Base-by-base conservation (phyloP, 2,888 invertebrate genomes). In the Limnephilus rhombicus region DNA sequence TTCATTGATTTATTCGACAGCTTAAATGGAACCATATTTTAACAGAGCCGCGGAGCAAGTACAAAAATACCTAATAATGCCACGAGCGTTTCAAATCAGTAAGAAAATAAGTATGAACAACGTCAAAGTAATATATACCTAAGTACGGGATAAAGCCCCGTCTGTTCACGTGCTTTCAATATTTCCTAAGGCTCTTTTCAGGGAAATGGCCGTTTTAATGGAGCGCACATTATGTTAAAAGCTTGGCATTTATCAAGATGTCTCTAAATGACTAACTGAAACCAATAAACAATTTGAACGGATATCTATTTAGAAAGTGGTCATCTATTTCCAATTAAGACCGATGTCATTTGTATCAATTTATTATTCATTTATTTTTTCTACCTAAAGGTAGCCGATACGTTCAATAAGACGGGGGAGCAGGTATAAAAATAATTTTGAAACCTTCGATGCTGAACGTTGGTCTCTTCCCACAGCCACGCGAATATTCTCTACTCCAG, bases 1-100 rank as follows among this genome's bases (percentile, higher is more conserved):
- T 81, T n/a, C 41, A 85, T 87, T 91, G 91, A 92, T 92, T 91
- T 90, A 92, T 91, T 86, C 80, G 91, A 91, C 91, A 90, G 90
- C 83, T 92, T 80, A 91, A 91, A 92, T 85, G 85, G 85, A 53
- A 85, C 92, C 80, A 92, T 92, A 92, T 82, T 90, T 90, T 90
- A 92, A 92, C 90, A 82, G 88, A 82, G 53, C 68, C 53, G 37
- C 80, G 31, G 49, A 90, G 82, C 68, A 68, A 85, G 85, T 41
- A 11, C 85, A 90, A 34, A 68, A 90, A 85, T 49, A 80, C 34
- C 31, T 81, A 85, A 31, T 53, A 68, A 80, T 45, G 90, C 90
- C 85, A 80, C 12, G 41, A 85, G 90, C 90, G 85, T 85, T 90
- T 85, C 90, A 81, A 86, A 86, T 86, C 86, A 45, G 12, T 86